Percentiles rank a stretch among this genome's conserved stretches.
Conservation (phyloP, 2,113 vertebrate species). For the Urocitellus parryii region DNA sequence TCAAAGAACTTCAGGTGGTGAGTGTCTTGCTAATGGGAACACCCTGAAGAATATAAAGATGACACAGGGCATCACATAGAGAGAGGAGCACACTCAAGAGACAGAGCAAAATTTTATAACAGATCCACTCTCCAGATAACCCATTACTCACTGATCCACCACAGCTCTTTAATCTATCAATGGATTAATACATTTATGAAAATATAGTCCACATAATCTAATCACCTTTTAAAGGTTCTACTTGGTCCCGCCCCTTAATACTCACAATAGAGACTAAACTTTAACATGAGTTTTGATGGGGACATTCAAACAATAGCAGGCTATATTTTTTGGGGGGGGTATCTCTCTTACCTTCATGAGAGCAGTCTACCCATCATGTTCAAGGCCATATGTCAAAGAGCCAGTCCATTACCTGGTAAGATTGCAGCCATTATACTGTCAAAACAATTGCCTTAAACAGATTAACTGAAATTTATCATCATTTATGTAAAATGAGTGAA, state of each 20-base stretch:
- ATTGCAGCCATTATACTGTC: not conserved
- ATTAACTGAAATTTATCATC: not conserved
- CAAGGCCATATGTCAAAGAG: too few relatives aligned
- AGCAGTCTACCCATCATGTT: not conserved
- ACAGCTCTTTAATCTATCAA: not conserved
- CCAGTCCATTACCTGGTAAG: not conserved
- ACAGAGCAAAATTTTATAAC: not conserved
- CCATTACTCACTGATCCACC: not conserved
- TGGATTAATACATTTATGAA: not conserved
- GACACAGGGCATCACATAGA: not conserved
- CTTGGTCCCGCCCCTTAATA: not conserved
- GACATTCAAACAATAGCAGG: not conserved
- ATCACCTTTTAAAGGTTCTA: not conserved
- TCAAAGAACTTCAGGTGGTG: rapidly evolving
- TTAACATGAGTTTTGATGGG: not conserved
- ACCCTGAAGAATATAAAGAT: rapidly evolving
- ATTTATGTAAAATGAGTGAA: not conserved
- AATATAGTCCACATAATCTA: not conserved
- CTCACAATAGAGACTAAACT: not conserved
- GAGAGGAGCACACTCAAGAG: not conserved
- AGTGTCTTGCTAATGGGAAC: not conserved
- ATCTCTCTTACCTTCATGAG: not conserved
- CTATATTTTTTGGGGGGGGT: not conserved
- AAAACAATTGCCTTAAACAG: not conserved
- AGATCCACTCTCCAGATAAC: not conserved